A percentile compares a stretch with the other conserved stretches of the same genome.
Conservation (phyloP, 2,113 vertebrate genomes). For the Toxotes jaculatrix region DNA sequence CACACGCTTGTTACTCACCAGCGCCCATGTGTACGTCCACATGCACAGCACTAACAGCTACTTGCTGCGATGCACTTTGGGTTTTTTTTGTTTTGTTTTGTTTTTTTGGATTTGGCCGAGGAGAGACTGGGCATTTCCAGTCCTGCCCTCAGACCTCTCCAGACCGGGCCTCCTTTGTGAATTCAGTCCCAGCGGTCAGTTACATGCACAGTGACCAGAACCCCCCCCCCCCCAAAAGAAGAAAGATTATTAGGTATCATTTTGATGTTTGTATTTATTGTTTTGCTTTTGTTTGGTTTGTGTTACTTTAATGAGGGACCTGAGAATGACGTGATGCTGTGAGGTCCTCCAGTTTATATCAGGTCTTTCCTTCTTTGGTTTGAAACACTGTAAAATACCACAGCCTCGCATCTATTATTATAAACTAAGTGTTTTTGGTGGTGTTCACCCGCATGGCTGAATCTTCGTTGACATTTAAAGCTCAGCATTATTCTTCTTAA, state of each 20-base stretch:
- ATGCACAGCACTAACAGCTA: slow-evolving; percentile 45
- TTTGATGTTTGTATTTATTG: slow-evolving; percentile 34
- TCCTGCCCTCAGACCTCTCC: neutral
- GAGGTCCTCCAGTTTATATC: neutral
- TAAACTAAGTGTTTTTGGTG: slow-evolving; percentile 44
- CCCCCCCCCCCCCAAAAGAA: neutral
- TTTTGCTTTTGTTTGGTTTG: neutral
- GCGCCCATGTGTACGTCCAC: slow-evolving; percentile 2
- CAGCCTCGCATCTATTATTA: slow-evolving; percentile 15
- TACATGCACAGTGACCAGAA: neutral
- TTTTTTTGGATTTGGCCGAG: neutral
- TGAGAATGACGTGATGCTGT: slow-evolving; percentile 15
- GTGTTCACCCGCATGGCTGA: slow-evolving; percentile 65
- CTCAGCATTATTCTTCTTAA: slow-evolving; percentile 11
- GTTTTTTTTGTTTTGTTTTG: slow-evolving; percentile 13
- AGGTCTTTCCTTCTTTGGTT: neutral
- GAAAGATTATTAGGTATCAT: slow-evolving; percentile 7
- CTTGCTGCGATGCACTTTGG: slow-evolving; percentile 56
- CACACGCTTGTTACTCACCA: slow-evolving; percentile 57
- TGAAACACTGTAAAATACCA: slow-evolving; percentile 63
- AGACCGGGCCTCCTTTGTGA: neutral
- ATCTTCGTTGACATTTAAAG: slow-evolving; percentile 30
- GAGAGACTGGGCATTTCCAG: slow-evolving; percentile 23
- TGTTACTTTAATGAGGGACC: neutral
- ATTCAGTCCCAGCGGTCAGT: neutral